Percentiles rank a stretch among this genome's conserved stretches.
These are phyloP conservation scores for Lycaon pictus DNA, from an alignment of 2,113 vertebrate species.

Conservation along the genomic window DNA sequence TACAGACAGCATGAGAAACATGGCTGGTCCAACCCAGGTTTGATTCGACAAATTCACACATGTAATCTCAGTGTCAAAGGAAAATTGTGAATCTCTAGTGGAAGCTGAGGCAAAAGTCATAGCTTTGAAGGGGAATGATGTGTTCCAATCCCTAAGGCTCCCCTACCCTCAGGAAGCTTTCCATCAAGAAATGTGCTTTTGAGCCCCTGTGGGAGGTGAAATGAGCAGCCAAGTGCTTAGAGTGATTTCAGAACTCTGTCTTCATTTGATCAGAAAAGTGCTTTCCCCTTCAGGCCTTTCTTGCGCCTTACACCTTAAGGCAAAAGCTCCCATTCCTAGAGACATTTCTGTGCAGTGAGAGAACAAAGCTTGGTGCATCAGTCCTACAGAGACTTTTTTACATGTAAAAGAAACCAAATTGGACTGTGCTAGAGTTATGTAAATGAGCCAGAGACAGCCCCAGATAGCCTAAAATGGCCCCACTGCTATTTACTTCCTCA, in stretches of 20 bases:
- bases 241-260: background rate
- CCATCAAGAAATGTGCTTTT: background rate
- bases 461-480: conserved; percentile 7
- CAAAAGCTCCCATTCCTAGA: background rate
- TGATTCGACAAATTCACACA: background rate
- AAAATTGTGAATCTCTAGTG: background rate
- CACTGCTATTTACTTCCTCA: background rate
- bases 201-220: background rate
- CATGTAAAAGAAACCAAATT: conserved; percentile 44
- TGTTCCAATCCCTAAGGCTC: background rate
- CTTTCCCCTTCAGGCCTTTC: background rate
- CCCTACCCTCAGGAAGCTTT: background rate
- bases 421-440: background rate
- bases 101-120: background rate
- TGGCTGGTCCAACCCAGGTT: background rate
- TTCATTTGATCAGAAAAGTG: background rate
- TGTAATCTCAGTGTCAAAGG: background rate
- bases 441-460: background rate
- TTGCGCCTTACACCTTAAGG: background rate
- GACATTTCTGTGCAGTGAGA: background rate
- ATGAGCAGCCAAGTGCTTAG: background rate
- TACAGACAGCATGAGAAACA: background rate
- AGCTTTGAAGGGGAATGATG: background rate
- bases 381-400: background rate
- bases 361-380: background rate